A percentile compares a stretch with the other conserved stretches of the same genome.
These are phyloP conservation scores for Burhinus bistriatus DNA, from an alignment of 2,113 vertebrate genomes.

Conservation along the genomic window DNA sequence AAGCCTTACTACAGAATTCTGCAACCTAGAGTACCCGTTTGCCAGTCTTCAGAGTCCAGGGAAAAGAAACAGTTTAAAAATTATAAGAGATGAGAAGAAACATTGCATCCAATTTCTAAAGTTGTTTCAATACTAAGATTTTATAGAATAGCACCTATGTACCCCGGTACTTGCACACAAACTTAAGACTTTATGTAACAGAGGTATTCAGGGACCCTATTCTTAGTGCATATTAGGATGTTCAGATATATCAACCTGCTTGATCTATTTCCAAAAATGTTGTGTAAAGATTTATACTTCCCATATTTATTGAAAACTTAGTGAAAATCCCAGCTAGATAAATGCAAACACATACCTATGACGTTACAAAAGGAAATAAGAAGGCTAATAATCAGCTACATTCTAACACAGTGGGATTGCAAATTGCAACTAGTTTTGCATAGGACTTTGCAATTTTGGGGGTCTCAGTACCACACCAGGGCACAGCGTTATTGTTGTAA, in stretches of 20 bases:
- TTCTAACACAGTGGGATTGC: background rate
- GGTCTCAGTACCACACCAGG: background rate
- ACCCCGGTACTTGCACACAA: accelerated
- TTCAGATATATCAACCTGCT: background rate
- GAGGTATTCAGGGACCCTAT: background rate
- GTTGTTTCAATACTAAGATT: background rate
- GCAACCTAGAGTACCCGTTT: background rate
- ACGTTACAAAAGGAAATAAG: background rate
- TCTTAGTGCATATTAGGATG: background rate
- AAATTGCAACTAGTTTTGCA: background rate
- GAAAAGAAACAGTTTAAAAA: background rate
- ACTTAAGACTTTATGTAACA: background rate
- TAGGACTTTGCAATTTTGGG: background rate
- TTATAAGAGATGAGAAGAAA: background rate
- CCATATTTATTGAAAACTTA: background rate
- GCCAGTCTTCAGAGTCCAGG: background rate
- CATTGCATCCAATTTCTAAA: background rate
- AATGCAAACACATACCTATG: accelerated
- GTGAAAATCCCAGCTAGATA: background rate
- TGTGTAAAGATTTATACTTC: background rate
- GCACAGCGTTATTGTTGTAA: background rate
- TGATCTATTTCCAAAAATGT: background rate
- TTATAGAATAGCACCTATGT: background rate
- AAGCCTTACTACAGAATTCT: background rate
- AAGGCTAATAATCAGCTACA: background rate